Base-by-base conservation (phyloP, 2,113 vertebrate species). In the Guaruba guarouba region DNA sequence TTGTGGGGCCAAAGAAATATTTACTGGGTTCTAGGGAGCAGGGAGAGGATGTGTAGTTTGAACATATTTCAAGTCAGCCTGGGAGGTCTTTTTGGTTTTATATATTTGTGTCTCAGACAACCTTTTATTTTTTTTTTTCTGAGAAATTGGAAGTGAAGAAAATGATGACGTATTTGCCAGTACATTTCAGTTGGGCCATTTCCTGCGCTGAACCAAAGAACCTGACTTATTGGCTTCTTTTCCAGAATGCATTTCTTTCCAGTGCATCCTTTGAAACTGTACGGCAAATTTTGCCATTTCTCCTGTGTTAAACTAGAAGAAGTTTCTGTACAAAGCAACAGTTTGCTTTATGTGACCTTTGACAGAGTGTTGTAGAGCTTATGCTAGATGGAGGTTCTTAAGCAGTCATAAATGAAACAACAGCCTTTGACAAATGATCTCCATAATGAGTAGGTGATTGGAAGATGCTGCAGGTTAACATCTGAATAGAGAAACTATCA, bases 1-100 rank as follows among this genome's bases (percentile, higher is more conserved):
- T 85, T 33, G n/a, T n/a, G 86, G 74, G 91, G 81, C 95, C 92
- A 96, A 93, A 91, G 91, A 89, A 93, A 77, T 96, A 95, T 96
- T 96, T 96, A 96, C 86, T 94, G 74, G 83, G 66, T 93, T 92
- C 88, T 87, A 87, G 91, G 95, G 92, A 96, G 81, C 91, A 92
- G 74, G 70, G 90, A 96, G 74, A 90, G 70, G 77, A 95, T 93
- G 70, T 96, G 91, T 92, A 93, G 77, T 77, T 57, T 92, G 91
- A 96, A 87, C 43, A 74, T 87, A 95, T 92, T 96, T 95, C 88
- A 96, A 94, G 74, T 93, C 78, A 93, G 82, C 77, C 83, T 96
- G 93, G 95, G 96, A 96, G 95, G 96, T 96, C 95, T 94, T 84
- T 91, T 82, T 81, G 55, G 10, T 95, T 96, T 96, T 92, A 89